Percentiles rank a stretch among this genome's conserved stretches.
These are phyloP conservation scores for Oryctes rhinoceros DNA, from an alignment of 1,140 invertebrate genomes.

Conservation along the genomic window DNA sequence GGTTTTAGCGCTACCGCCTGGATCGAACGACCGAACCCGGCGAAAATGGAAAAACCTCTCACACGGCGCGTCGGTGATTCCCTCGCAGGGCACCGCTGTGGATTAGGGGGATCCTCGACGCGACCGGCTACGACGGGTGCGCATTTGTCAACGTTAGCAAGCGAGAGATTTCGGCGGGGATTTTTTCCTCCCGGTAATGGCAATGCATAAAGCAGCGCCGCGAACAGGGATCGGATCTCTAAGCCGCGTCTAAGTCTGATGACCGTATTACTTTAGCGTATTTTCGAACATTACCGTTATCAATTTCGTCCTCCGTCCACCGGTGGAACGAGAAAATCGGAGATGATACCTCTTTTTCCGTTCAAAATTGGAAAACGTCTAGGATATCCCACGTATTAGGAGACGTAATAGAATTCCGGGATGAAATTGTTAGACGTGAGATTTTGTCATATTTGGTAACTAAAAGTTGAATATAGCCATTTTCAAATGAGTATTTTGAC, in stretches of 20 bases:
- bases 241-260: not conserved
- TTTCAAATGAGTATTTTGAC: too few relatives aligned
- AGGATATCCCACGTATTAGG: not conserved
- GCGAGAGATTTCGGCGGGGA: not conserved
- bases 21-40: not conserved
- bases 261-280: conserved; percentile 13
- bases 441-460: too few relatives aligned
- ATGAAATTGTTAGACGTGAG: too few relatives aligned
- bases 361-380: conserved; percentile 1
- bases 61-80: not conserved
- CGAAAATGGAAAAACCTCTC: conserved; percentile 6
- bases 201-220: not conserved
- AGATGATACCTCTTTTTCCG: not conserved
- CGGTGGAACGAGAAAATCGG: not conserved
- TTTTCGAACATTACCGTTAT: not conserved
- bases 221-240: not conserved
- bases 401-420: too few relatives aligned
- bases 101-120: not conserved
- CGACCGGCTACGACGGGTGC: not conserved
- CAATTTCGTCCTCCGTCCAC: not conserved
- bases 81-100: not conserved
- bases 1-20: not conserved
- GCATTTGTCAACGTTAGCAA: conserved; percentile 11
- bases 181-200: conserved; percentile 18
- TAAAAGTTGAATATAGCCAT: too few relatives aligned